Base-by-base conservation (phyloP, 2,888 invertebrate species). In the Erebia ligea region DNA sequence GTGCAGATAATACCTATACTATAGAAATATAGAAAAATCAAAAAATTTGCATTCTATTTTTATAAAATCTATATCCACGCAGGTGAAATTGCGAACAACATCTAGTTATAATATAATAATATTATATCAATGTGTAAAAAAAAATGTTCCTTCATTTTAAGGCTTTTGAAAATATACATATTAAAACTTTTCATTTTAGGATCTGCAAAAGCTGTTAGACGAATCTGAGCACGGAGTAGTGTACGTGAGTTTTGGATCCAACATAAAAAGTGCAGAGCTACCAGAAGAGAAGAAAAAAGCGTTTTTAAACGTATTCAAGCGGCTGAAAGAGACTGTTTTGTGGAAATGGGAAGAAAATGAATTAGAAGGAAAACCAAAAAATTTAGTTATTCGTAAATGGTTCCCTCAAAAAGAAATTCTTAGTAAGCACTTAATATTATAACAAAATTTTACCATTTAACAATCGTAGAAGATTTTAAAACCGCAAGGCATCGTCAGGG, bases 281-380 rank as follows among this genome's bases (percentile, higher is more conserved):
- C 90, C 94, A 0, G 77, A 80, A 0, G 91, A 94, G 2, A 94
- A 91, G 73, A 85, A 89, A 25, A 81, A 91, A 21, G 92, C 87
- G 0, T 91, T 96, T 54, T 83, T 95, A 13, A 94, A 94, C 67
- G 94, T 93, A 3, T 94, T 96, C 63, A 86, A 92, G 1, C 90
- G 89, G 68, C 78, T 96, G 0, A 95, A 95, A 74, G 95, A 95
- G 73, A 94, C 92, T 4, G 94, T 96, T 0, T 79, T 96, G 15
- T 96, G 96, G 96, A 96, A 96, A 86, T 96, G 95, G 95, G 96
- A 96, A 75, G 94, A 94, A 0, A 91, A 94, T 19, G 83, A 85
- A 5, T 79, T 94, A 17, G 89, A 91, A 2, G 93, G 93, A 42
- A 91, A 94, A 77, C 92, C 95, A 0, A 78, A 88, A 0, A 95